Evolutionary conservation across 2,797 vertebrate species (phyloP), one percentile per base, ranked within the genome.

Genomic region (Dipus sagitta): DNA sequence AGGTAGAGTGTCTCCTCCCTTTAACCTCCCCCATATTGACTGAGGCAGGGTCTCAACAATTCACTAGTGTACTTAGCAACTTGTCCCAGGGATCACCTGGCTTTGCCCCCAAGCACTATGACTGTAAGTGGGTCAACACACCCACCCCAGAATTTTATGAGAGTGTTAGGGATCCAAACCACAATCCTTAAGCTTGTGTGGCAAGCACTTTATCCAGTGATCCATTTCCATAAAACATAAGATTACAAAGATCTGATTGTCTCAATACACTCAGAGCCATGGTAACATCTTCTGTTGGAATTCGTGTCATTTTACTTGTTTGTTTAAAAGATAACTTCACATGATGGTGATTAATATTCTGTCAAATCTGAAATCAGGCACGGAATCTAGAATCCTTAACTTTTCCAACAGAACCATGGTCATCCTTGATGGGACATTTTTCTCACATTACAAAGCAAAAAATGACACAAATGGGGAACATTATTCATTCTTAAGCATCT

Each of bases 401-500:
- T 89, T 95, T 7, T 86, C 94, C 94, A 89, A 74, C 14, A 86
- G 11, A 14, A 52, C 38, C 34, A n/a, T 32, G 42, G 65, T 92
- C 20, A 28, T 80, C 26, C 88, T 88, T 82, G 64, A 34, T 80
- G 74, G n/a, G 30, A 86, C 92, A 30, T 77, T 88, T 52, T 92
- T 72, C 34, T 88, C 64, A 77, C 15, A 34, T 88, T 54, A 64
- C 64, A 76, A n/a, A 72, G 62, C 21, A 88, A 88, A 92, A 42
- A 77, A 78, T 0, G 0, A 81, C 68, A 82, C 75, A 84, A 81
- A 64, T 85, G 65, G 8, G 17, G 9, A 20, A 42, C 54, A 78
- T 82, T 83, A 82, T 80, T 96, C 21, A 74, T 94, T 94, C 21
- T 65, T 91, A 94, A 79, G 60, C 42, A 64, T 78, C 13, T 81